Evolutionary conservation across 2,113 vertebrate species (phyloP), one percentile per base, ranked within the genome.

Genomic region (Apodemus sylvaticus): DNA sequence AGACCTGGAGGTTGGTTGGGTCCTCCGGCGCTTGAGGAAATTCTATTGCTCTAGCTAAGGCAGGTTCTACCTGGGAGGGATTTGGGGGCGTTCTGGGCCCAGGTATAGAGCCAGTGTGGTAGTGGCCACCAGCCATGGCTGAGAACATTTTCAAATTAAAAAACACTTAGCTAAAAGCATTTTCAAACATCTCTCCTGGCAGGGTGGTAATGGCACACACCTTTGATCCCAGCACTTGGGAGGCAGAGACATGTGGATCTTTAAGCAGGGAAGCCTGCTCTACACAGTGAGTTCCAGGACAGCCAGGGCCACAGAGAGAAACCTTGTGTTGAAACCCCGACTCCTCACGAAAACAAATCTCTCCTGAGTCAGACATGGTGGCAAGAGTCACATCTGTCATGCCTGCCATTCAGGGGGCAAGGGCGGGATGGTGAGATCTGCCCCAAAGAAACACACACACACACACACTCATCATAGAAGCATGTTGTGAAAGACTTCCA

Each of bases 101-200:
- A 85, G 51, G 79, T 24, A 31, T 13, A 17, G 62, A 42, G 39
- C 77, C 34, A 10, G 17, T 6, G 4, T 22, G 86, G 53, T 26
- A 64, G 36, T 70, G 36, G 42, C 26, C 48, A 66, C 34, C 55
- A 91, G 55, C 36, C 74, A 82, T 29, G 53, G 36, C 74, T 34
- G 45, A 71, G 66, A 90, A 74, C 68, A 89, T 0, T 58, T 45
- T 89, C 68, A 91, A 39, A 68, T 82, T 60, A 62, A 86, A 87
- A 94, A 81, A 45, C 77, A 64, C 51, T 93, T 42, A 55, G 70
- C 31, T 78, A 88, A 94, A 90, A 88, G 22, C 66, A 82, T 10
- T 24, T n/a, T 34, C 29, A 53, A 60, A 83, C 78, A 48, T 26
- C 11, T 62, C 16, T 79, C 31, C 66, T 60, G 29, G 19, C 34